phyloP scores from a whole-genome alignment of 2,888 invertebrate species.

The Kryphioiulus occultus region DNA sequence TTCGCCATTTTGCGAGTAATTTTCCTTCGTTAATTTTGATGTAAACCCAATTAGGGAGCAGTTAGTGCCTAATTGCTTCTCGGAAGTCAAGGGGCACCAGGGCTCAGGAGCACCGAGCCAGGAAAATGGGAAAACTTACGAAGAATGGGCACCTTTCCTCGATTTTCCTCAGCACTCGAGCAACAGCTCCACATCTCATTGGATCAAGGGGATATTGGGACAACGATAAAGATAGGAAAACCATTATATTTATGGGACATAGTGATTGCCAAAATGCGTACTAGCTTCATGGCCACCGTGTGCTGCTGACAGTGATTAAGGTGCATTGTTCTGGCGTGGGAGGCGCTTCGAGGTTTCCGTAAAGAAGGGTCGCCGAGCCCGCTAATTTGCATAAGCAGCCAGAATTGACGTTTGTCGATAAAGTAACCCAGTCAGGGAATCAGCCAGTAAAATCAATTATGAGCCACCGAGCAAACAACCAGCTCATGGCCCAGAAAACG shows the following conservation, averaged over 20 bases:
- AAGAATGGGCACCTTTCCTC: not conserved
- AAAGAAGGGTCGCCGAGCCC: too few species aligned
- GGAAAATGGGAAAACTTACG: not conserved
- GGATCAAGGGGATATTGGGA: too few species aligned
- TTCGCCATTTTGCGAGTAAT: conserved; percentile 22
- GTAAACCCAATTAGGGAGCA: not conserved
- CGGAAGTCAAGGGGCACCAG: not conserved
- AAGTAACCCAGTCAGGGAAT: not conserved
- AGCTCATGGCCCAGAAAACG: not conserved
- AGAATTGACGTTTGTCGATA: not conserved
- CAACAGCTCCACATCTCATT: too few species aligned
- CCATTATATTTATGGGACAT: too few species aligned
- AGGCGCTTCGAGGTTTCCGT: too few species aligned
- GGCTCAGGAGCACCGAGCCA: not conserved
- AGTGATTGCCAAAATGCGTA: too few species aligned
- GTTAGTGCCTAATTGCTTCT: conserved; percentile 7
- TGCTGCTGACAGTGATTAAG: too few species aligned
- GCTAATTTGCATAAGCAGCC: not conserved
- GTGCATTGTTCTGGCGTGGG: too few species aligned
- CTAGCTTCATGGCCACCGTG: too few species aligned
- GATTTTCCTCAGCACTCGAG: too few species aligned
- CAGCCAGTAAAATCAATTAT: not conserved
- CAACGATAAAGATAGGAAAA: too few species aligned
- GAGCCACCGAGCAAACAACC: not conserved
- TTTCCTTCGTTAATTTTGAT: conserved; percentile 1